Conservation (phyloP, 2,888 invertebrate genomes). For the Plagiodera versicolora region DNA sequence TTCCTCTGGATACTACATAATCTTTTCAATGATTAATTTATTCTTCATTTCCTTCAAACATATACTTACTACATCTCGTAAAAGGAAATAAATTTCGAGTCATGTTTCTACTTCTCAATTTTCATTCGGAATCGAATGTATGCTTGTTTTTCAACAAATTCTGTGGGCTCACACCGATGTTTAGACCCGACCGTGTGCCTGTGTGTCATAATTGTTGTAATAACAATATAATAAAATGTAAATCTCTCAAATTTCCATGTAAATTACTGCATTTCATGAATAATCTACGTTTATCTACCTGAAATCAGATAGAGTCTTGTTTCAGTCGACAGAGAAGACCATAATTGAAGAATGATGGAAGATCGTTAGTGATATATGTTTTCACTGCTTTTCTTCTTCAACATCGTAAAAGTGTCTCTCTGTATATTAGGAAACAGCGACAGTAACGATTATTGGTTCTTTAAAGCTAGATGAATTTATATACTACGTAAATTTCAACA, state of each 20-base stretch:
- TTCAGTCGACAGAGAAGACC: neutral
- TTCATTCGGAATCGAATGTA: conserved; percentile 1
- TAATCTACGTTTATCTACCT: conserved; percentile 23
- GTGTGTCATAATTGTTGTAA: conserved; percentile 31
- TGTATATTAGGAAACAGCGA: too few relatives aligned
- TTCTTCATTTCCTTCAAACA: neutral
- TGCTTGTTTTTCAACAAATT: conserved; percentile 8
- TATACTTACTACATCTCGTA: neutral
- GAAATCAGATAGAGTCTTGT: conserved; percentile 1
- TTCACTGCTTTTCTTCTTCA: neutral
- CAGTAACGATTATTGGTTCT: too few relatives aligned
- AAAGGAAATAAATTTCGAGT: neutral
- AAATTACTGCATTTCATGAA: conserved; percentile 24
- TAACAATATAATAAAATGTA: conserved; percentile 37
- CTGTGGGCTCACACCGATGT: neutral
- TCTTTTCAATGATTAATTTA: neutral
- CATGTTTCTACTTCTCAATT: conserved; percentile 7
- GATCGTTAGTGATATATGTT: neutral
- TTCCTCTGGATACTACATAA: too few relatives aligned
- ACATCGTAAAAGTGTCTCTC: too few relatives aligned
- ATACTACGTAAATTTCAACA: too few relatives aligned
- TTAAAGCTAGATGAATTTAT: too few relatives aligned
- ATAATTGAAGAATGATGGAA: conserved; percentile 2
- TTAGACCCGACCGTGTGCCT: neutral
- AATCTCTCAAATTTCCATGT: conserved; percentile 30